These are phyloP conservation scores for Drosophila parthenogenetica DNA, from an alignment of 2,888 invertebrate species.

Conservation along the genomic window DNA sequence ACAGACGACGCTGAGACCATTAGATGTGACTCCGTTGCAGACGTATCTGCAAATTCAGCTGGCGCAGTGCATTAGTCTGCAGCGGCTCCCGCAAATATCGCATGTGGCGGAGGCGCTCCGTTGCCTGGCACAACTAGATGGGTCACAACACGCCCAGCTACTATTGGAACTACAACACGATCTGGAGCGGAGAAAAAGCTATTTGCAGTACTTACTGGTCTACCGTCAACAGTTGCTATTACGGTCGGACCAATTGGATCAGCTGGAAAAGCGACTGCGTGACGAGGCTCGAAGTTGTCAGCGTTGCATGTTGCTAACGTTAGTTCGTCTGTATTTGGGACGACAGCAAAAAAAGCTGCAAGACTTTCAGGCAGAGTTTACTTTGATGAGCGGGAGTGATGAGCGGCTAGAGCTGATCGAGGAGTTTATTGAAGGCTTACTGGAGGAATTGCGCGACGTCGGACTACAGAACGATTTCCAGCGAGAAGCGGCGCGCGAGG, in stretches of 20 bases:
- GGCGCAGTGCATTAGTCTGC: constrained; percentile 92
- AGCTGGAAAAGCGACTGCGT: constrained; percentile 87
- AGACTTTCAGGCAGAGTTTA: constrained; percentile 92
- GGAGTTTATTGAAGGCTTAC: constrained; percentile 90
- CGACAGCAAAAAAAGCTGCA: constrained; percentile 90
- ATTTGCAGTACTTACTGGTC: constrained; percentile 92
- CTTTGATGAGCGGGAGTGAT: constrained; percentile 92
- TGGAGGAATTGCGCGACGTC: constrained; percentile 89
- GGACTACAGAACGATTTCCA: constrained; percentile 86
- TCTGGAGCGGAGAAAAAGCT: constrained; percentile 91
- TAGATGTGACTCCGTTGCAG: constrained; percentile 86
- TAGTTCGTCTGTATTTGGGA: constrained; percentile 92
- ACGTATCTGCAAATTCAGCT: constrained; percentile 90
- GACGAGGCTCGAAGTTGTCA: constrained; percentile 90
- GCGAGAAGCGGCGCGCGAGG: constrained; percentile 90
- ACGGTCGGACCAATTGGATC: constrained; percentile 90
- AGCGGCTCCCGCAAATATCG: constrained; percentile 91
- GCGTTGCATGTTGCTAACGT: constrained; percentile 90
- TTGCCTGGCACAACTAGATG: constrained; percentile 90
- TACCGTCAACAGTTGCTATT: constrained; percentile 92
- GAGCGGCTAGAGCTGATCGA: constrained; percentile 96
- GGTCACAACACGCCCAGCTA: constrained; percentile 90
- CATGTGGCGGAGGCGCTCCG: constrained; percentile 93
- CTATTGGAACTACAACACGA: constrained; percentile 91
- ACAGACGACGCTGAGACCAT: constrained; percentile 86